Evolutionary conservation across 2,888 invertebrate species (phyloP).

Genomic region (Ormyrus rosae): DNA sequence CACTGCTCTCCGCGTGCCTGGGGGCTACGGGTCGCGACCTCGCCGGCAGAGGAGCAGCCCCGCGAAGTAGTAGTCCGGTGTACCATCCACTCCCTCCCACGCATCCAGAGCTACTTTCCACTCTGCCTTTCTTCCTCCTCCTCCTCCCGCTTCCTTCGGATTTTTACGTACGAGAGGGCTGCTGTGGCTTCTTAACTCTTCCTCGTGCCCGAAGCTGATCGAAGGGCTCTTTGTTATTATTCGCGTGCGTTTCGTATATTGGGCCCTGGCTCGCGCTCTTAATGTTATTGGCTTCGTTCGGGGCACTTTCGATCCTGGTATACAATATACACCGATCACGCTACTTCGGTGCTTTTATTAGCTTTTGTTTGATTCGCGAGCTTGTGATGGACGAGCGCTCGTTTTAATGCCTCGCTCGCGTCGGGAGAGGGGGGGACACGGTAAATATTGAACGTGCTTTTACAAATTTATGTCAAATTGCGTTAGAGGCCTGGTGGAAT

Average conservation of each 20-base stretch:
- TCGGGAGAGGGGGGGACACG: no score
- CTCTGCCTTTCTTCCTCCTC: constrained; percentile 49
- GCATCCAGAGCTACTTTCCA: constrained; percentile 26
- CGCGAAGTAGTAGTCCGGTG: constrained; percentile 68
- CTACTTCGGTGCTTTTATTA: constrained; percentile 8
- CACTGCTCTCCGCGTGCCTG: constrained; percentile 59
- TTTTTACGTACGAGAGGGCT: not conserved
- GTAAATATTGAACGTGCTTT: not conserved
- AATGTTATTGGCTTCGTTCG: constrained; percentile 42
- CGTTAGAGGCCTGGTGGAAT: not conserved
- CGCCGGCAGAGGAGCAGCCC: constrained; percentile 65
- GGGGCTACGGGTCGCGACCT: constrained; percentile 75
- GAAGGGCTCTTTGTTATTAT: constrained; percentile 17
- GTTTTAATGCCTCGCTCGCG: not conserved
- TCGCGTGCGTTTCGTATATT: constrained; percentile 39
- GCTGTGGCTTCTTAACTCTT: constrained; percentile 6
- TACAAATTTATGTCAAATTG: not conserved
- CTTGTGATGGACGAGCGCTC: not conserved
- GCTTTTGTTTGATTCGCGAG: constrained; percentile 9
- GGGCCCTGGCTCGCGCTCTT: not conserved
- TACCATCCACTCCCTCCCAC: constrained; percentile 54
- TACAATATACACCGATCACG: not conserved
- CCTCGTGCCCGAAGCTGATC: constrained; percentile 35
- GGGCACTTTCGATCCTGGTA: constrained; percentile 7
- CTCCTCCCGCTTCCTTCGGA: not conserved